Evolutionary conservation across 2,888 invertebrate species (phyloP).

Genomic region (Hydropsyche betteni): DNA sequence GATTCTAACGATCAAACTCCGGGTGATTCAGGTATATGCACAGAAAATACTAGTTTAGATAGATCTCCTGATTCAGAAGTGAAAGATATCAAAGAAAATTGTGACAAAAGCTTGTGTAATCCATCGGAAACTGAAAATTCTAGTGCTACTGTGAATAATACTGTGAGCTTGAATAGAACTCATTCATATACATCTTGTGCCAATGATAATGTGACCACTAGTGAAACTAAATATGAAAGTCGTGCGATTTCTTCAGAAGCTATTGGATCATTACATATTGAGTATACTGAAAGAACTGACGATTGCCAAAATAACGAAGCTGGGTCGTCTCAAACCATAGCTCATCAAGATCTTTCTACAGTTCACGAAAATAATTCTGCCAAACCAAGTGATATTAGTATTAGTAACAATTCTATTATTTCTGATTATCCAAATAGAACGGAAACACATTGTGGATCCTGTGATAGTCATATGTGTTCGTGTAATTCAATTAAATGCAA

Average conservation of each 20-base stretch:
- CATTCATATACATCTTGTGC: not conserved
- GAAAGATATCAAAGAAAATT: slow-evolving; percentile 53
- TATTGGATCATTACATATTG: slow-evolving; percentile 58
- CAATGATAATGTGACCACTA: slow-evolving; percentile 4
- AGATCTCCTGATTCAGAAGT: slow-evolving; percentile 70
- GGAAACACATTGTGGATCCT: slow-evolving; percentile 26
- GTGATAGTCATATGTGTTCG: slow-evolving; percentile 49
- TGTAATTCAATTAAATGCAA: slow-evolving; percentile 38
- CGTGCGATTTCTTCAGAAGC: slow-evolving; percentile 19
- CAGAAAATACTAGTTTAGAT: slow-evolving; percentile 76
- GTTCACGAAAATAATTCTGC: not conserved
- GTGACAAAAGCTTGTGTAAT: slow-evolving; percentile 50
- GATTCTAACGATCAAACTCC: slow-evolving; percentile 59
- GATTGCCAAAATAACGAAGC: slow-evolving; percentile 60
- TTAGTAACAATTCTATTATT: slow-evolving; percentile 40
- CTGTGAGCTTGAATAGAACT: not conserved
- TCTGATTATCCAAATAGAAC: slow-evolving; percentile 53
- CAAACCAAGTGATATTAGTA: slow-evolving; percentile 47
- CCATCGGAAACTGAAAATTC: not conserved
- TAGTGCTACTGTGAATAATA: slow-evolving; percentile 25
- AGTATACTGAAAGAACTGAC: slow-evolving; percentile 58
- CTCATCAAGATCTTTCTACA: slow-evolving; percentile 44
- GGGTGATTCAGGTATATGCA: slow-evolving; percentile 75
- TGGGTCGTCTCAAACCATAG: slow-evolving; percentile 56
- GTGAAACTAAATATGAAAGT: not conserved